Evolutionary conservation across 2,797 vertebrate species (phyloP).

Genomic region (Rhinophrynus dorsalis): DNA sequence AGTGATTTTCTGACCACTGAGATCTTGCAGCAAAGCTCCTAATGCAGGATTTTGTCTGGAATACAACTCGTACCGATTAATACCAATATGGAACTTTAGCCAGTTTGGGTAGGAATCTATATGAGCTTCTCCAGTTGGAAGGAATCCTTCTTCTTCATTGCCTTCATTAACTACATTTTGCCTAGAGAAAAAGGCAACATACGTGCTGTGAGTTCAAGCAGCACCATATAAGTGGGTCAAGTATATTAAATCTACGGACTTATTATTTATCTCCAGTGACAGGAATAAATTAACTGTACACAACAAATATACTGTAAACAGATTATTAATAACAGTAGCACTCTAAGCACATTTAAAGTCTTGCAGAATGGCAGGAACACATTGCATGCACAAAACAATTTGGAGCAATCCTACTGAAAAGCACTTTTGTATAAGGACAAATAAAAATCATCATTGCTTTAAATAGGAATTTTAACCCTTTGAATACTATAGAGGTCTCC

Average conservation of each 20-base stretch:
- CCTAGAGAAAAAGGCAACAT: slow-evolving; percentile 63
- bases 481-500: too few species aligned
- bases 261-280: background rate
- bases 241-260: background rate
- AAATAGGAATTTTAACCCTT: too few species aligned
- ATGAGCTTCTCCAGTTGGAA: slow-evolving; percentile 81
- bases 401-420: too few species aligned
- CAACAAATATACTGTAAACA: background rate
- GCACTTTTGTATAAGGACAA: too few species aligned
- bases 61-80: slow-evolving; percentile 95
- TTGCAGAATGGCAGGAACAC: too few species aligned
- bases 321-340: background rate
- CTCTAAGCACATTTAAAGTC: too few species aligned
- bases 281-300: background rate
- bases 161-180: slow-evolving; percentile 81
- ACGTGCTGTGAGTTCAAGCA: background rate
- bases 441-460: too few species aligned
- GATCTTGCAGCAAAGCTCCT: slow-evolving; percentile 88
- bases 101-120: slow-evolving; percentile 93
- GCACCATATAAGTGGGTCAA: background rate
- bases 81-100: slow-evolving; percentile 97
- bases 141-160: slow-evolving; percentile 73
- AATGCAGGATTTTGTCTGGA: slow-evolving; percentile 88
- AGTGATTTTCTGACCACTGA: slow-evolving; percentile 88
- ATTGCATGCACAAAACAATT: too few species aligned